These are phyloP conservation scores for Hylaea fasciaria DNA, from an alignment of 2,888 invertebrate species.

Conservation along the genomic window DNA sequence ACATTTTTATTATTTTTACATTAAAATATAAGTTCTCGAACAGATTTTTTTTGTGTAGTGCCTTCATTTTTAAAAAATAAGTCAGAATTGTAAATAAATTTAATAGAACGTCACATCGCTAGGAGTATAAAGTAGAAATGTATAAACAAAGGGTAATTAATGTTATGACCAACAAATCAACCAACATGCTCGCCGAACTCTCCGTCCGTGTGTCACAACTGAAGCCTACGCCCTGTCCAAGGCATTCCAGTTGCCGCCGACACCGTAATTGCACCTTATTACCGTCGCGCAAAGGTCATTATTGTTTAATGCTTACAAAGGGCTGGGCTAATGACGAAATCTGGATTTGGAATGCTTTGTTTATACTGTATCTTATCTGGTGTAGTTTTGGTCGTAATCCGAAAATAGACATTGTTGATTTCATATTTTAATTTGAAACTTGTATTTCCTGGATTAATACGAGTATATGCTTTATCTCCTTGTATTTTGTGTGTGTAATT, in stretches of 20 bases:
- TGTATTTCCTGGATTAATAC: background rate
- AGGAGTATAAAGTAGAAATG: no score
- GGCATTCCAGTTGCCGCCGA: slow-evolving; percentile 55
- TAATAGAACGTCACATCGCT: no score
- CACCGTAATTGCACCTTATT: slow-evolving; percentile 54
- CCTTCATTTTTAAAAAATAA: no score
- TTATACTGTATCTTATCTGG: background rate
- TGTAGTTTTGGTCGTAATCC: background rate
- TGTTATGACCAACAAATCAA: background rate
- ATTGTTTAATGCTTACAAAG: slow-evolving; percentile 42
- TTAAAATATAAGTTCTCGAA: no score
- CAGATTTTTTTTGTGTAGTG: no score
- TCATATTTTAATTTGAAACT: no score
- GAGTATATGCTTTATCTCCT: no score
- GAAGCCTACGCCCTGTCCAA: slow-evolving; percentile 69
- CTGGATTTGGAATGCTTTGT: slow-evolving; percentile 8
- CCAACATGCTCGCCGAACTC: slow-evolving; percentile 1
- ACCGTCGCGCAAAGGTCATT: slow-evolving; percentile 52
- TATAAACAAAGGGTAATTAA: no score
- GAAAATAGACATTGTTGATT: no score
- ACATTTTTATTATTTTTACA: no score
- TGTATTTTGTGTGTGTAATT: no score
- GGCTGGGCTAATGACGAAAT: slow-evolving; percentile 35
- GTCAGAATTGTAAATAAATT: no score
- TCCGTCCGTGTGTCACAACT: slow-evolving; percentile 41